phyloP scores from a whole-genome alignment of 2,888 invertebrate species.

The Timandra comae region DNA sequence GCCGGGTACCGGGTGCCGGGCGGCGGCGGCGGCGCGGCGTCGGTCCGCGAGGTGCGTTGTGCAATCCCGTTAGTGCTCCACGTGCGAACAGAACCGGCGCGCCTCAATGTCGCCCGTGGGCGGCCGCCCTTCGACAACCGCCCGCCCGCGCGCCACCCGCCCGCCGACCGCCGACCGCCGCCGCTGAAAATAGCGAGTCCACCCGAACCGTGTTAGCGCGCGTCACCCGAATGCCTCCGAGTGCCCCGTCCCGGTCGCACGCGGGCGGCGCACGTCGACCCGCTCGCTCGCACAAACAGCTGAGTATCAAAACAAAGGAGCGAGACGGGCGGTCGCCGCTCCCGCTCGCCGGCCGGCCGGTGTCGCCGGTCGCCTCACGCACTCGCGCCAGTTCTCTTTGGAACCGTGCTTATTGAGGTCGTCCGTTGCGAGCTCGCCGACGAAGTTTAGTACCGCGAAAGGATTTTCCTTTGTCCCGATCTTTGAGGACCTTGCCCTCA shows the following conservation, averaged over 20 bases:
- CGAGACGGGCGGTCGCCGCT: constrained; percentile 71
- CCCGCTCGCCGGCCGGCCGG: constrained; percentile 76
- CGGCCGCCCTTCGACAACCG: constrained; percentile 41
- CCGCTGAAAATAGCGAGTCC: constrained; percentile 54
- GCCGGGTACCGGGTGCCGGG: constrained; percentile 38
- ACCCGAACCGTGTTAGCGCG: constrained; percentile 40
- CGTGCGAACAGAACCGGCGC: constrained; percentile 68
- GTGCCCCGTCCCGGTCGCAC: constrained; percentile 35
- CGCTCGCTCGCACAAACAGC: constrained; percentile 64
- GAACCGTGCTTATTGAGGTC: constrained; percentile 66
- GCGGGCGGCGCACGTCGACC: constrained; percentile 31
- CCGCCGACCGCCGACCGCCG: constrained; percentile 31
- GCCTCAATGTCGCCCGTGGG: constrained; percentile 72
- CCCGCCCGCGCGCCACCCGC: constrained; percentile 51
- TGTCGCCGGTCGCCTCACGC: constrained; percentile 51
- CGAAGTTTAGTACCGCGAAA: constrained; percentile 70
- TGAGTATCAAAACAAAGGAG: constrained; percentile 77
- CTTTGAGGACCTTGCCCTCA: constrained; percentile 69
- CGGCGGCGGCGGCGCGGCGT: constrained; percentile 24
- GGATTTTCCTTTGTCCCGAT: constrained; percentile 73
- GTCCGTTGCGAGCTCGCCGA: constrained; percentile 58
- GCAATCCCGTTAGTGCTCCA: constrained; percentile 73
- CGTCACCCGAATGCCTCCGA: constrained; percentile 39
- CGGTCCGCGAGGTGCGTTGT: constrained; percentile 56
- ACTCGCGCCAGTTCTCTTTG: constrained; percentile 69